Evolutionary conservation across 2,888 invertebrate species (phyloP).

Genomic region (Polymixis flavicincta): DNA sequence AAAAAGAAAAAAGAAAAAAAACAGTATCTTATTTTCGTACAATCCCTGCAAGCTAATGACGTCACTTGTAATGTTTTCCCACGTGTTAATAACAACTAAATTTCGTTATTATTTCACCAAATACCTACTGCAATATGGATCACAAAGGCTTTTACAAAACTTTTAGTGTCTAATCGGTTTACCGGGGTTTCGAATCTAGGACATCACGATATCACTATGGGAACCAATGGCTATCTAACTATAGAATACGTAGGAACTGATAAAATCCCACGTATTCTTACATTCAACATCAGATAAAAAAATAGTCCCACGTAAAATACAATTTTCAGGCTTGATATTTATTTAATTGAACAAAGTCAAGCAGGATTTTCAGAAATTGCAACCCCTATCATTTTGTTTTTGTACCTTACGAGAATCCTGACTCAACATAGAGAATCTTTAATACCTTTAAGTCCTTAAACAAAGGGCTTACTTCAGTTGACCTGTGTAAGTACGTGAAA

Average conservation of each 20-base stretch:
- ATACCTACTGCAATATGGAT: background rate
- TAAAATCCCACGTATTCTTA: no score
- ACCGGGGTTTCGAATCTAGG: background rate
- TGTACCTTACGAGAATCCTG: background rate
- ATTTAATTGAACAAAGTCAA: background rate
- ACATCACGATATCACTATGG: background rate
- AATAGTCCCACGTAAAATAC: background rate
- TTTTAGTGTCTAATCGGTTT: background rate
- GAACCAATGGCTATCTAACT: background rate
- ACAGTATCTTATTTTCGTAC: conserved; percentile 10
- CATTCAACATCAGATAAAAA: background rate
- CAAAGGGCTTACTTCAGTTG: background rate
- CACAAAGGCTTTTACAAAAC: background rate
- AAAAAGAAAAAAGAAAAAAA: no score
- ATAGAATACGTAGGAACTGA: background rate
- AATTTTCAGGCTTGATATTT: background rate
- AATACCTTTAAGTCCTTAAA: background rate
- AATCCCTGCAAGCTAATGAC: conserved; percentile 8
- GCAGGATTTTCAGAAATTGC: background rate
- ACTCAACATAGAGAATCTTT: background rate
- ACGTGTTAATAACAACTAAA: background rate
- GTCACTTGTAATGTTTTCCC: conserved; percentile 18
- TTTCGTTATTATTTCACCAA: background rate
- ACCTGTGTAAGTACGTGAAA: background rate
- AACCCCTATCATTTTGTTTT: conserved; percentile 1